These are phyloP conservation scores for Sclerodermus sp. DNA, from an alignment of 2,888 invertebrate species.

Conservation along the genomic window DNA sequence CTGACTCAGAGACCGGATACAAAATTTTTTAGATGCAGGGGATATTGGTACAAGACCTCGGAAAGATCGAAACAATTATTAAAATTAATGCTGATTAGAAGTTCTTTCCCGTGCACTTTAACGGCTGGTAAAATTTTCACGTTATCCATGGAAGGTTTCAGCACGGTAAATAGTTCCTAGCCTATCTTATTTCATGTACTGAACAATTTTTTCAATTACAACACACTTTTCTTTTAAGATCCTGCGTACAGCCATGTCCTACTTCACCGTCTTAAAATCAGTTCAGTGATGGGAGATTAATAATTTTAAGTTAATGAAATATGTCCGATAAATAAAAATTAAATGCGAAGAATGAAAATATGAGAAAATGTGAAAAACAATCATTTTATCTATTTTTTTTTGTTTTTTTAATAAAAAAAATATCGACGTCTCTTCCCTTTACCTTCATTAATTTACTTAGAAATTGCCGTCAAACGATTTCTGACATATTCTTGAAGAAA, in stretches of 20 bases:
- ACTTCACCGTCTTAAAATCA: constrained; percentile 23
- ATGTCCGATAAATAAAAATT: too few relatives aligned
- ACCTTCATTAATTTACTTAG: too few relatives aligned
- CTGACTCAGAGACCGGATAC: too few relatives aligned
- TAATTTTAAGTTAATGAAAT: constrained; percentile 2
- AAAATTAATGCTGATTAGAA: constrained; percentile 19
- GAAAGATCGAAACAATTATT: constrained; percentile 17
- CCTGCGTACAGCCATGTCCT: constrained; percentile 22
- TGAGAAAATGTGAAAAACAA: too few relatives aligned
- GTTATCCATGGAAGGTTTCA: constrained; percentile 20
- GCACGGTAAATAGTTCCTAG: constrained; percentile 12
- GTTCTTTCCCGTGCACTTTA: constrained; percentile 16
- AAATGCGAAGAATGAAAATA: too few relatives aligned
- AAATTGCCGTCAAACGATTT: too few relatives aligned
- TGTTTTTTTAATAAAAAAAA: too few relatives aligned
- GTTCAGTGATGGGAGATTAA: constrained; percentile 11
- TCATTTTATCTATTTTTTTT: too few relatives aligned
- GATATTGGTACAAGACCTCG: constrained; percentile 22
- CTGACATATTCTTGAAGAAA: too few relatives aligned
- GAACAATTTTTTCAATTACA: too few relatives aligned
- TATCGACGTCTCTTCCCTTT: too few relatives aligned
- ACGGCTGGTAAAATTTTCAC: constrained; percentile 24
- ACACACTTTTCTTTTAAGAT: too few relatives aligned
- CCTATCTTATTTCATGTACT: constrained; percentile 4
- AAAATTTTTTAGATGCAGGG: neutral